Evolutionary conservation across 2,113 vertebrate genomes (phyloP), one percentile per base, ranked within the genome.

Genomic region (Eulemur macaco): DNA sequence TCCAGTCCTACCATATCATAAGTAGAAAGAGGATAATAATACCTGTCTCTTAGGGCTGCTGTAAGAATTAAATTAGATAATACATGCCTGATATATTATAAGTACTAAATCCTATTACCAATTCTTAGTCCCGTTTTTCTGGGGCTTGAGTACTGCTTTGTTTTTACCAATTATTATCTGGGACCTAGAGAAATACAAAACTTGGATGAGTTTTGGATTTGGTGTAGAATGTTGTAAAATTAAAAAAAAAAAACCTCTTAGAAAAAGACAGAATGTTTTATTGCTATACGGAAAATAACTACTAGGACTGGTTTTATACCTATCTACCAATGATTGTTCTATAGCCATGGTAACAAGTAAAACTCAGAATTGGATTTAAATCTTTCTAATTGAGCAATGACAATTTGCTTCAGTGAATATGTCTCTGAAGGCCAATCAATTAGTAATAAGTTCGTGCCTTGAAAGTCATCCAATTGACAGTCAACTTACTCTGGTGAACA

Each of bases 401-500:
- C 82, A 91, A 71, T 60, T 60, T 64, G 42, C 82, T 86, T 91
- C 25, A 25, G 58, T 87, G 86, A 96, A 29, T 76, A 45, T 37
- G 45, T 66, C 50, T n/a, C 58, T 54, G 58, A 83, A 95, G 86
- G 76, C 68, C 88, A 71, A n/a, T 95, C 85, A 92, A 25, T 93
- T 71, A 83, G n/a, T 54, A 82, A 90, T 63, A 64, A 87, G 71
- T 31, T 64, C n/a, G 39, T 39, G 9, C 68, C 39, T 91, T 83
- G 94, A 91, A 87, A 96, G 18, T 56, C 82, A 78, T 31, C 82
- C 87, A 82, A 27, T 11, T 91, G 91, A n/a, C 60, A 87, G 58
- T 23, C 31, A 39, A 45, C 25, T 47, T 29, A 77, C 31, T n/a
- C 18, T 6, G 5, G 50, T 25, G 69, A 71, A 42, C 54, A 9